Base-by-base conservation (phyloP, 1,140 invertebrate species). In the Drosophila santomea region DNA sequence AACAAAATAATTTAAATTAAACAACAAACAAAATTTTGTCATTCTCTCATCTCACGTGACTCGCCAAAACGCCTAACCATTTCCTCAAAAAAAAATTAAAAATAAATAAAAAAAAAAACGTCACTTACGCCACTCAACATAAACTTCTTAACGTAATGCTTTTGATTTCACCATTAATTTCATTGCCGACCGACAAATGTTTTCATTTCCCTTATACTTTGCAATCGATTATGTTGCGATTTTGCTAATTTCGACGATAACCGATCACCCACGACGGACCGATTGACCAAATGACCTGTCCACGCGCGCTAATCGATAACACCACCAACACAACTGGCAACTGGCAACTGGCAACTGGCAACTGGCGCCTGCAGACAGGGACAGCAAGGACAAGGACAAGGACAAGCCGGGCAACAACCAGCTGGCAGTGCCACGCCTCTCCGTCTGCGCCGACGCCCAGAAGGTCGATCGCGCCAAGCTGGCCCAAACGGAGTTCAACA, bases 401-500 rank as follows among this genome's bases (percentile, higher is more conserved):
- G 96, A 97, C 12, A 96, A 95, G 69, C 95, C 95, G 2, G 95
- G 94, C 88, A 94, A 93, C 50, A 94, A 95, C 56, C 95, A 96
- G 72, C 91, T 97, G 55, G 96, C 96, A 35, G 96, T 98, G 8
- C 97, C 97, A 28, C 94, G 97, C 67, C 93, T 98, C 25, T 97
- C 97, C 69, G 97, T 98, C 41, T 98, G 97, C 93, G 97, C 97
- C 1, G 97, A 98, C 91, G 96, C 97, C 43, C 97, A 98, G 88
- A 98, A 98, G 94, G 97, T 98, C 12, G 97, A 98, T 92, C 94
- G 97, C 45, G 95, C 96, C 28, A 98, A 98, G 93, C 93, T 98
- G 23, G 97, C 97, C 17, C 97, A 98, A 94, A 97, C 97, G 68
- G 97, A 98, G 96, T 98, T 98, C 93, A 96, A 96, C 58, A 98